Evolutionary conservation across 2,113 vertebrate genomes (phyloP).

Genomic region (Coturnix japonica): DNA sequence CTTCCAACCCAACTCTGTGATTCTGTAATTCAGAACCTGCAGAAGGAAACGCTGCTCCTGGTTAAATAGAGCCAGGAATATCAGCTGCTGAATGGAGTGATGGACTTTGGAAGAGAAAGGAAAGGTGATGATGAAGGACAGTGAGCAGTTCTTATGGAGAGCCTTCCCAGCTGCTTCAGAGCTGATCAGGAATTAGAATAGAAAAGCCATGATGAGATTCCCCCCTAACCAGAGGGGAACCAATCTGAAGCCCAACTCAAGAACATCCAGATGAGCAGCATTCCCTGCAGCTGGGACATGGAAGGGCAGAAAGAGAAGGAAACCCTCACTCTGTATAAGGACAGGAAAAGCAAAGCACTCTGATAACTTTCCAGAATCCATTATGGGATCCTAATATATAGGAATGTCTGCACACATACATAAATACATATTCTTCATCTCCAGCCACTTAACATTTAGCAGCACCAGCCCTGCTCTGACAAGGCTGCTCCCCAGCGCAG

Average conservation of each 20-base stretch:
- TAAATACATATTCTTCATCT: not conserved
- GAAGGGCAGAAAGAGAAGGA: not conserved
- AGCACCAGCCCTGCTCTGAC: accelerated
- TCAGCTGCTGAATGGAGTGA: not conserved
- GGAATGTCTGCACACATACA: not conserved
- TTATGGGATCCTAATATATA: not conserved
- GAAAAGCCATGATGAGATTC: not conserved
- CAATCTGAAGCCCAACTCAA: not conserved
- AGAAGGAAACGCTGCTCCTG: not conserved
- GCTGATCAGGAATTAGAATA: not conserved
- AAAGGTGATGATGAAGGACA: not conserved
- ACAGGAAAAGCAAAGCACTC: not conserved
- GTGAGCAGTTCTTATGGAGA: not conserved
- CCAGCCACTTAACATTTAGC: not conserved
- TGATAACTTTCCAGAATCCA: not conserved
- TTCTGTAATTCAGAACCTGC: not conserved
- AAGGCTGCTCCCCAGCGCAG: not conserved
- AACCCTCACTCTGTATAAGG: not conserved
- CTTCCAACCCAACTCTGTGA: too few relatives aligned
- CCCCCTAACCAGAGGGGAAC: not conserved
- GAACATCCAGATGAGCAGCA: not conserved
- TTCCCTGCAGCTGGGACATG: not conserved
- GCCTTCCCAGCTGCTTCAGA: not conserved
- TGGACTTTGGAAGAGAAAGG: not conserved
- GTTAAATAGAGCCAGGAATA: not conserved